phyloP scores from a whole-genome alignment of 2,113 vertebrate species.

The Vicugna pacos region DNA sequence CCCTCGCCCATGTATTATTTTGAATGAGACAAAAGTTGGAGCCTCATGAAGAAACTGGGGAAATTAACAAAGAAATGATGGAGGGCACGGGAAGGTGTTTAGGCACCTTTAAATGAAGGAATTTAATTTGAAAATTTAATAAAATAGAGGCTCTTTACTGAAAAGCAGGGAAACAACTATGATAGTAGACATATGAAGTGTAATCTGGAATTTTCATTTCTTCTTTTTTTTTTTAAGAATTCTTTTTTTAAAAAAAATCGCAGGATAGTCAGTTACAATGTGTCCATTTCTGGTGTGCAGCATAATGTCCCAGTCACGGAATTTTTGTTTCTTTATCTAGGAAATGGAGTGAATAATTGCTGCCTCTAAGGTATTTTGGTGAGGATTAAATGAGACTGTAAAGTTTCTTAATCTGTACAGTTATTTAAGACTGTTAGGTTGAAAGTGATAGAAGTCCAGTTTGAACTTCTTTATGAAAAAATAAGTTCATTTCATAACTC shows the following conservation, averaged over 20 bases:
- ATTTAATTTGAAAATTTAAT: neutral
- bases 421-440: neutral
- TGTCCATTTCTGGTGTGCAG: no score
- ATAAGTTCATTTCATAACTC: neutral
- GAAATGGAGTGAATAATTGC: neutral
- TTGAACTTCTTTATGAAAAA: neutral
- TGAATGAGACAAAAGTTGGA: neutral
- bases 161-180: neutral
- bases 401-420: neutral
- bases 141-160: neutral
- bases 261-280: no score
- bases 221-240: neutral
- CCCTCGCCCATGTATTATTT: neutral
- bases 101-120: neutral
- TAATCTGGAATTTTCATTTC: neutral
- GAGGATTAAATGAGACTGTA: neutral
- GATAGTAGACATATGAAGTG: neutral
- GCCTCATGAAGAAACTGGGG: neutral
- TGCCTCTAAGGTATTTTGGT: neutral
- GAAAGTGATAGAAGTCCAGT: neutral
- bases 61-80: neutral
- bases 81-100: neutral
- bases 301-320: no score
- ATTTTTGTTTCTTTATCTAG: neutral
- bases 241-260: no score